phyloP scores from a whole-genome alignment of 2,888 invertebrate genomes.

The Cantharis nigra region DNA sequence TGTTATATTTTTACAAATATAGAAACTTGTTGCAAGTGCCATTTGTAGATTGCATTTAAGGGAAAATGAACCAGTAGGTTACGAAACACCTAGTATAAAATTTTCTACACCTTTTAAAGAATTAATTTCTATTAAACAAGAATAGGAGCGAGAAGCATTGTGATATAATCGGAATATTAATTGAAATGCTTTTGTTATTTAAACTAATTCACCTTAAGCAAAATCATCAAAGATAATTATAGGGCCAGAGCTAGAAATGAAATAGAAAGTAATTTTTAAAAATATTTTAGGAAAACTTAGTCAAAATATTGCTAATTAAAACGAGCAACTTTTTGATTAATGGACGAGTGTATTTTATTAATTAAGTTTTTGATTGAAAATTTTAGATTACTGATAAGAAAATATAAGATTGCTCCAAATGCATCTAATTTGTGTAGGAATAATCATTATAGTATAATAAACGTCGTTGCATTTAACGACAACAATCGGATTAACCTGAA shows the following conservation, averaged over 20 bases:
- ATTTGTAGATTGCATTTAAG: background rate
- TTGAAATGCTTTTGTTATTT: background rate
- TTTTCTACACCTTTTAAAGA: background rate
- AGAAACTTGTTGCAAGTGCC: background rate
- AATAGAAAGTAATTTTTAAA: background rate
- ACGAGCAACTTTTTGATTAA: background rate
- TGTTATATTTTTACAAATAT: background rate
- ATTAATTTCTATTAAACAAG: background rate
- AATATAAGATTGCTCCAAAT: background rate
- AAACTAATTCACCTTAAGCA: background rate
- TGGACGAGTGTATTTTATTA: background rate
- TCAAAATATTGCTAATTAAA: background rate
- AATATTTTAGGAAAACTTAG: background rate
- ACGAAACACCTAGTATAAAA: background rate
- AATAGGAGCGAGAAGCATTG: background rate
- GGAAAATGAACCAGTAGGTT: background rate
- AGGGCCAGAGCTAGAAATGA: background rate
- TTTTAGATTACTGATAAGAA: background rate
- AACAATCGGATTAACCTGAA: constrained; percentile 24
- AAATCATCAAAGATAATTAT: background rate
- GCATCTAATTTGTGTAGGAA: background rate
- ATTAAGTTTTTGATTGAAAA: background rate
- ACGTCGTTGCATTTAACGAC: constrained; percentile 14
- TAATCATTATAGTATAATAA: constrained; percentile 2
- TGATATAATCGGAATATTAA: background rate